phyloP scores from a whole-genome alignment of 2,797 vertebrate genomes.

The Microchirus variegatus region DNA sequence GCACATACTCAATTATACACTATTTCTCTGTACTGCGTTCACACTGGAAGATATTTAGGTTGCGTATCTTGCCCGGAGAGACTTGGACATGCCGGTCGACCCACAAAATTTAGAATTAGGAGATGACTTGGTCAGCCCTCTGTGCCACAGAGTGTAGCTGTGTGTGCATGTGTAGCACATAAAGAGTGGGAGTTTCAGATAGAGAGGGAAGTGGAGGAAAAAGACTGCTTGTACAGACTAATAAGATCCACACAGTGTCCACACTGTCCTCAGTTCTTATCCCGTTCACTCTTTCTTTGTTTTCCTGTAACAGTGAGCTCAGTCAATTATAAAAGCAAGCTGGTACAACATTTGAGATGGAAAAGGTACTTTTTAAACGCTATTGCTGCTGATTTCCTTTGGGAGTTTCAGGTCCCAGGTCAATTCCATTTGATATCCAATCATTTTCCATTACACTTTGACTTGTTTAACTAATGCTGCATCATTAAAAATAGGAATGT shows the following conservation, averaged over 20 bases:
- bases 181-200: conserved; percentile 45
- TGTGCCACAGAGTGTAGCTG: background rate
- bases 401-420: too few relatives aligned
- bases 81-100: background rate
- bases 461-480: too few relatives aligned
- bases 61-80: background rate
- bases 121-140: background rate
- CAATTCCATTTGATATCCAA: too few relatives aligned
- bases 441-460: too few relatives aligned
- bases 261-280: conserved; percentile 15
- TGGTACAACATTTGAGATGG: background rate
- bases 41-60: background rate
- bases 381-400: too few relatives aligned
- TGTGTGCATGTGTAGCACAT: conserved; percentile 15
- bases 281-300: background rate
- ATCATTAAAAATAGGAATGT: too few relatives aligned
- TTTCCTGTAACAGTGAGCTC: conserved; percentile 8
- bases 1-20: background rate
- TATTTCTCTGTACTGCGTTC: background rate
- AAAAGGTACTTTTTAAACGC: background rate
- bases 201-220: conserved; percentile 34
- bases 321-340: conserved; percentile 5
- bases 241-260: conserved; percentile 29
- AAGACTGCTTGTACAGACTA: conserved; percentile 36
- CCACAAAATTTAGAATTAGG: background rate